These are phyloP conservation scores for Galago senegalensis DNA, from an alignment of 2,797 vertebrate species.

Conservation along the genomic window DNA sequence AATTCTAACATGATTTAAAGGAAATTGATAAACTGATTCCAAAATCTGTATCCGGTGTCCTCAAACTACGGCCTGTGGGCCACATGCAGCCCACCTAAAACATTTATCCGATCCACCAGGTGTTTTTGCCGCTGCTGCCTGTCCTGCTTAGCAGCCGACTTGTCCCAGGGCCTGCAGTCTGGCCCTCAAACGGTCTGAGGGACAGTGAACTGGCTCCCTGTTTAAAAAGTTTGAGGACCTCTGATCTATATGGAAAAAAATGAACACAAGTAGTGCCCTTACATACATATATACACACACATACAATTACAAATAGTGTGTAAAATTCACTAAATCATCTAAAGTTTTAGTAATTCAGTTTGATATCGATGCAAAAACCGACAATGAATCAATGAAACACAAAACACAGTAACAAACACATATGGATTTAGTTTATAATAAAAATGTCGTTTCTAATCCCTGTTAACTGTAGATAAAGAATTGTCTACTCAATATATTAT, in stretches of 20 bases:
- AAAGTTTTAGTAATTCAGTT: constrained; percentile 26
- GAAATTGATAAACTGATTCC: background rate
- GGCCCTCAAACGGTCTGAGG: too few relatives aligned
- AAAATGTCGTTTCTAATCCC: background rate
- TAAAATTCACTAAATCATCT: background rate
- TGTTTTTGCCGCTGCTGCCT: too few relatives aligned
- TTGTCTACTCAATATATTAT: background rate
- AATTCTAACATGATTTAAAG: constrained; percentile 12
- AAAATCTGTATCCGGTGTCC: background rate
- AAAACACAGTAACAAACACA: background rate
- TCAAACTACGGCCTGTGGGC: too few relatives aligned
- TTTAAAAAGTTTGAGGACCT: too few relatives aligned
- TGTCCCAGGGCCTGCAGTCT: too few relatives aligned
- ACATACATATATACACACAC: too few relatives aligned
- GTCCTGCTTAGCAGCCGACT: too few relatives aligned
- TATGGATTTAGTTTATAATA: background rate
- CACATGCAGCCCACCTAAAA: too few relatives aligned
- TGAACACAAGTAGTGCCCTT: too few relatives aligned
- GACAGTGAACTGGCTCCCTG: too few relatives aligned
- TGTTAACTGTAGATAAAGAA: background rate
- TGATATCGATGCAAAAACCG: background rate
- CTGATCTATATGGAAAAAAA: too few relatives aligned
- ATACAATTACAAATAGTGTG: background rate
- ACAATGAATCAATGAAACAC: background rate
- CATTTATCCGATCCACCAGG: too few relatives aligned